These are phyloP conservation scores for Leptinotarsa haldemani DNA, from an alignment of 2,888 invertebrate genomes.

Conservation along the genomic window DNA sequence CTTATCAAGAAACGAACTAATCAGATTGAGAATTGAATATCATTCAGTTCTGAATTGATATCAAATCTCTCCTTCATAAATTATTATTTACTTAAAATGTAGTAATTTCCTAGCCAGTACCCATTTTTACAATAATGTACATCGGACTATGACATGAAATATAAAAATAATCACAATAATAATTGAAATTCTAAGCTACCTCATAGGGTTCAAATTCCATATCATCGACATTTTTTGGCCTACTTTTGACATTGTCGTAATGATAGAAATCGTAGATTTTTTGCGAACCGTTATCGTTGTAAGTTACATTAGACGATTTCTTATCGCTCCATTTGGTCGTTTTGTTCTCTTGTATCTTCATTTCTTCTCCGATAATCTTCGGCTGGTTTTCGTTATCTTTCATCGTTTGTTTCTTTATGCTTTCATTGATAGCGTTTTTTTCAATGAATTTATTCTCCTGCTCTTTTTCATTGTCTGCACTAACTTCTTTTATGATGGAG, in stretches of 20 bases:
- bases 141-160: background rate
- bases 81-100: background rate
- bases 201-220: slow-evolving; percentile 81
- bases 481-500: slow-evolving; percentile 39
- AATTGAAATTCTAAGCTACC: slow-evolving; percentile 54
- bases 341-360: slow-evolving; percentile 62
- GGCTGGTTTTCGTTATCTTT: slow-evolving; percentile 59
- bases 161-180: slow-evolving; percentile 16
- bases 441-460: slow-evolving; percentile 41
- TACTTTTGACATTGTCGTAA: slow-evolving; percentile 69
- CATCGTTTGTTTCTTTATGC: slow-evolving; percentile 51
- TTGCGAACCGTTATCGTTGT: slow-evolving; percentile 50
- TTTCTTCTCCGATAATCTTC: slow-evolving; percentile 68
- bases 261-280: slow-evolving; percentile 61
- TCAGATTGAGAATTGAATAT: too few species aligned
- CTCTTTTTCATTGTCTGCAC: slow-evolving; percentile 36
- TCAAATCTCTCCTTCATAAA: too few species aligned
- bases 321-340: slow-evolving; percentile 55
- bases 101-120: background rate
- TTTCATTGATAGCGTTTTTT: slow-evolving; percentile 58
- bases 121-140: slow-evolving; percentile 17
- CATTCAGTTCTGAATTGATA: too few species aligned
- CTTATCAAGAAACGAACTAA: too few species aligned
- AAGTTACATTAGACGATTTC: slow-evolving; percentile 48
- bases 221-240: slow-evolving; percentile 77